Evolutionary conservation across 2,797 vertebrate genomes (phyloP).

Genomic region (Linurgus olivaceus): DNA sequence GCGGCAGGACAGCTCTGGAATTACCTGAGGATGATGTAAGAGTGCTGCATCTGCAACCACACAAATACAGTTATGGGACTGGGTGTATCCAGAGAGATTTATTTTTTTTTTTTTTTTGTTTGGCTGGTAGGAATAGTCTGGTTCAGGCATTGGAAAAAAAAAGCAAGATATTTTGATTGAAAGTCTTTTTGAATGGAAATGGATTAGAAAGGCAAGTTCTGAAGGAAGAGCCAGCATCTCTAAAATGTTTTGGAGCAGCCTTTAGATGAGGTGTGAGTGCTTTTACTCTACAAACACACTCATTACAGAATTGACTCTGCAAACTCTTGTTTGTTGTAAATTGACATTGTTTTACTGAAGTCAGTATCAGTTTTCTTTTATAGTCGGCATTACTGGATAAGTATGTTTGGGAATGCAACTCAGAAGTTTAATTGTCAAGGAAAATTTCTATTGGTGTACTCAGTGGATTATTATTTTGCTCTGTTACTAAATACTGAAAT

Average conservation of each 20-base stretch:
- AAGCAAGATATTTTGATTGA: neutral
- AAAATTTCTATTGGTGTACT: neutral
- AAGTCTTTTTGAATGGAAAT: neutral
- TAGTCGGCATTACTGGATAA: neutral
- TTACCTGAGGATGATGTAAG: fast-evolving
- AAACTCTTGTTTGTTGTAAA: neutral
- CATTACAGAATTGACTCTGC: neutral
- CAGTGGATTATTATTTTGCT: neutral
- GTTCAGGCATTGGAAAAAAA: neutral
- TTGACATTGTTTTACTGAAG: neutral
- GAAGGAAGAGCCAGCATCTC: neutral
- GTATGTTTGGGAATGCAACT: neutral
- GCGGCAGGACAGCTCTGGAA: fast-evolving
- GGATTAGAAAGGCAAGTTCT: neutral
- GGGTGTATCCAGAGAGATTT: neutral
- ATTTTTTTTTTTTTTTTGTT: neutral
- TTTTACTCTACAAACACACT: neutral
- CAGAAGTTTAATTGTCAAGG: neutral
- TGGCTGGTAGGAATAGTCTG: neutral
- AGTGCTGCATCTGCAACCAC: neutral
- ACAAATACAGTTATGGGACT: neutral
- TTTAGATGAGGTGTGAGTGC: neutral
- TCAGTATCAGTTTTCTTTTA: neutral
- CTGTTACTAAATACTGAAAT: neutral
- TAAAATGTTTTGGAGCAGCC: neutral